Percentiles rank a stretch among this genome's conserved stretches.
Conservation (phyloP, 2,797 vertebrate species). For the Iguana delicatissima region DNA sequence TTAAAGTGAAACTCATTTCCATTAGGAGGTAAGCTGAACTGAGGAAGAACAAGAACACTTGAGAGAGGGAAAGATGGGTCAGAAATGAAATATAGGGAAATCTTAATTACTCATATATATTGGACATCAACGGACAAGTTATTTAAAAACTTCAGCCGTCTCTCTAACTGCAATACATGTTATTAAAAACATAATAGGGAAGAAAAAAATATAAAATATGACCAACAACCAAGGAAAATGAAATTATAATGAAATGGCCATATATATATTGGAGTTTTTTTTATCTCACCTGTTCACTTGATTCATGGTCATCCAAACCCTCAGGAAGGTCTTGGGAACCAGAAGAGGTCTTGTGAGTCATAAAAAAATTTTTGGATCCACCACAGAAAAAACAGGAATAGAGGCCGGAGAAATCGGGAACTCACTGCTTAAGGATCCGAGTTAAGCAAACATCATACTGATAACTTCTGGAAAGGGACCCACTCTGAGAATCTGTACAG, state of each 20-base stretch:
- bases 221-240: background rate
- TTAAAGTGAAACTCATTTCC: too few relatives aligned
- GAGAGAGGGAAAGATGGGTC: too few relatives aligned
- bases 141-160: background rate
- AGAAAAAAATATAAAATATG: background rate
- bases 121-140: background rate
- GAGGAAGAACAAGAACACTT: too few relatives aligned
- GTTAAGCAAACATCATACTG: too few relatives aligned
- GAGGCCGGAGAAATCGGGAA: constrained; percentile 66
- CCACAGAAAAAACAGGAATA: too few relatives aligned
- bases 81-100: too few relatives aligned
- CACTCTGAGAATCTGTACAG: constrained; percentile 25
- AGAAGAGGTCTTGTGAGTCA: too few relatives aligned
- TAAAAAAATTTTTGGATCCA: too few relatives aligned
- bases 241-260: background rate
- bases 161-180: background rate
- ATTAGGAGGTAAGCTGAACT: too few relatives aligned
- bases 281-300: background rate
- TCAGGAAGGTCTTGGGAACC: background rate
- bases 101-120: background rate
- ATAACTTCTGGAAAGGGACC: background rate
- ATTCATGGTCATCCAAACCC: background rate
- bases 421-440: constrained; percentile 47
- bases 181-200: background rate
- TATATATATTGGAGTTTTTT: background rate